These are phyloP conservation scores for Drosophila leontia DNA, from an alignment of 1,140 invertebrate species.

Conservation along the genomic window DNA sequence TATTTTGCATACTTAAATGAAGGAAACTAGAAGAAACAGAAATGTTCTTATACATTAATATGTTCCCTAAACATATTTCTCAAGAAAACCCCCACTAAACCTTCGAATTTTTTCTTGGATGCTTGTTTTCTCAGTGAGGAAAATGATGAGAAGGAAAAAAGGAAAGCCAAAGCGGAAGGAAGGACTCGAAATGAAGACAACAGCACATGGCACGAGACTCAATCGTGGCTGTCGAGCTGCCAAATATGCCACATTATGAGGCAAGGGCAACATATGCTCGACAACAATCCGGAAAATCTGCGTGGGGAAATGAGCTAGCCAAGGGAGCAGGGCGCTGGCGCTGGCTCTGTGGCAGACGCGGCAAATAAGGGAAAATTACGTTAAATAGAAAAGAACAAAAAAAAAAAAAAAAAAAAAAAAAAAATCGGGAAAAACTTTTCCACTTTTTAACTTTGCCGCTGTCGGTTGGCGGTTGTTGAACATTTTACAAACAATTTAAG, in stretches of 20 bases:
- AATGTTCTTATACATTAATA: background rate
- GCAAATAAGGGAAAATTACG: slow-evolving; percentile 83
- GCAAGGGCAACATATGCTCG: slow-evolving; percentile 79
- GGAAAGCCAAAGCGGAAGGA: slow-evolving; percentile 40
- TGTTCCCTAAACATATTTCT: background rate
- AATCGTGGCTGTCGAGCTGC: slow-evolving; percentile 54
- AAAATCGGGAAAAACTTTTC: slow-evolving; percentile 71
- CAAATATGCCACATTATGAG: slow-evolving; percentile 78
- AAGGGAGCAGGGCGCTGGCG: background rate
- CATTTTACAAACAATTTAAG: slow-evolving; percentile 83
- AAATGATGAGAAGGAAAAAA: slow-evolving; percentile 31
- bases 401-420: slow-evolving; percentile 78
- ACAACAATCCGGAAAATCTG: slow-evolving; percentile 59
- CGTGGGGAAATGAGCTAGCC: slow-evolving; percentile 62
- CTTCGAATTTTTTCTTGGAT: background rate
- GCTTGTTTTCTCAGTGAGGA: slow-evolving; percentile 4
- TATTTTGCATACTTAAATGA: too few relatives aligned
- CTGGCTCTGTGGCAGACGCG: slow-evolving; percentile 23
- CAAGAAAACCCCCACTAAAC: background rate
- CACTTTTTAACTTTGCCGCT: slow-evolving; percentile 78
- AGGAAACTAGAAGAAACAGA: too few relatives aligned
- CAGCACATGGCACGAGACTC: slow-evolving; percentile 54
- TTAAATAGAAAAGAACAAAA: slow-evolving; percentile 82
- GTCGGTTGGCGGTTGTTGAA: slow-evolving; percentile 71
- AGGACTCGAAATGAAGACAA: slow-evolving; percentile 65